Conservation (phyloP, 2,113 vertebrate genomes). For the Ammospiza nelsoni region DNA sequence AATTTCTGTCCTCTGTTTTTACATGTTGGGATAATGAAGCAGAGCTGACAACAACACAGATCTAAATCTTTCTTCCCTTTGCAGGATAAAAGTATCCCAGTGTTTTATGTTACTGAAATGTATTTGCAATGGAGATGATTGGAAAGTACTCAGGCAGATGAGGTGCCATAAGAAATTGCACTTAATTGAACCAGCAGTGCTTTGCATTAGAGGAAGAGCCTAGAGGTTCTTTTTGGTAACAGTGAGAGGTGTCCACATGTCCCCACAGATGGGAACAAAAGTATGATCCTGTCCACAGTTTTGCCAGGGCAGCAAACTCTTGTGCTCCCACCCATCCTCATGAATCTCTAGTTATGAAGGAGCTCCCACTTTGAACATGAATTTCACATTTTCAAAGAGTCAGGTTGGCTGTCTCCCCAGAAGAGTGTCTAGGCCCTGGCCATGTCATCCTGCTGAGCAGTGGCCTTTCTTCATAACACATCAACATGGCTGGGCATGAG, state of each 20-base stretch:
- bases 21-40: not conserved
- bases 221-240: not conserved
- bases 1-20: not conserved
- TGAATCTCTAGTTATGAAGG: not conserved
- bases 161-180: not conserved
- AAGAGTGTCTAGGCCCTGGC: not conserved
- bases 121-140: not conserved
- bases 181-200: not conserved
- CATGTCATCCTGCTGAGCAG: accelerated
- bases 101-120: not conserved
- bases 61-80: not conserved
- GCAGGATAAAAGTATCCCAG: not conserved
- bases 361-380: accelerated
- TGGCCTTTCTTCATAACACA: accelerated
- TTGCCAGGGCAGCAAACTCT: not conserved
- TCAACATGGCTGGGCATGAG: not conserved
- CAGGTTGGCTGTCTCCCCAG: not conserved
- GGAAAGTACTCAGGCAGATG: not conserved
- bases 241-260: not conserved
- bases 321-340: not conserved
- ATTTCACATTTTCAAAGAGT: not conserved
- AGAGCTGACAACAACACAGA: not conserved
- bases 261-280: not conserved
- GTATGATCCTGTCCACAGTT: not conserved
- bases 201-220: not conserved